phyloP scores from a whole-genome alignment of 2,113 vertebrate genomes.

The Synodontis membranacea region DNA sequence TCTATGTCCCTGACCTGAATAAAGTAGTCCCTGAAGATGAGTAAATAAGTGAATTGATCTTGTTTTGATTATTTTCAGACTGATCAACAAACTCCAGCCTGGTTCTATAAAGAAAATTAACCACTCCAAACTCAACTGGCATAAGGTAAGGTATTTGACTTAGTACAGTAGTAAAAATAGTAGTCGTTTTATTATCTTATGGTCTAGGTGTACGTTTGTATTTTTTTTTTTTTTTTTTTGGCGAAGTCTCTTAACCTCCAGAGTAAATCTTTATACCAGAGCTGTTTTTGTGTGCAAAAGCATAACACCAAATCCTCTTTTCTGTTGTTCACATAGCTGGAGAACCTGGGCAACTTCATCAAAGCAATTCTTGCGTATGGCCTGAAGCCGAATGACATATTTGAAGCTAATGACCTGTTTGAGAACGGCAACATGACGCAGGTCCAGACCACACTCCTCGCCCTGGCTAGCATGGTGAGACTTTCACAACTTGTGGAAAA shows the following conservation, averaged over 20 bases:
- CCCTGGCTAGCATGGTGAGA: conserved; percentile 84
- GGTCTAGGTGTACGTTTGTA: background rate
- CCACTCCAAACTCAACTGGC: conserved; percentile 86
- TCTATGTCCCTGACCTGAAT: background rate
- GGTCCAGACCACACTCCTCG: conserved; percentile 84
- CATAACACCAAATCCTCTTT: background rate
- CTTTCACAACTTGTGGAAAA: background rate
- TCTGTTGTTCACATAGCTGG: conserved; percentile 69
- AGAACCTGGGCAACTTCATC: conserved; percentile 89
- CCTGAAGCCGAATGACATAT: conserved; percentile 86
- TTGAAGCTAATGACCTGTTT: conserved; percentile 90
- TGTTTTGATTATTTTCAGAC: conserved; percentile 53
- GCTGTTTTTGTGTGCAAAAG: background rate
- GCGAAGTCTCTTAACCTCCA: background rate
- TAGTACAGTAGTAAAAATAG: background rate
- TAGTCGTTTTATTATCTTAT: background rate
- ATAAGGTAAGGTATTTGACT: conserved; percentile 75
- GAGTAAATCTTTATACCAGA: background rate
- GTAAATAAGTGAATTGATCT: background rate
- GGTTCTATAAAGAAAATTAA: conserved; percentile 86
- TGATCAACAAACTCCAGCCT: conserved; percentile 86
- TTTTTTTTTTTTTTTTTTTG: too few relatives aligned
- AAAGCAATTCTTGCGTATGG: conserved; percentile 86
- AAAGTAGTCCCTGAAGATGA: background rate
- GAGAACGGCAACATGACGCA: conserved; percentile 90